A percentile compares a stretch with the other conserved stretches of the same genome.
Evolutionary conservation across 1,140 invertebrate genomes (phyloP).

Genomic region (Whitmania pigra): DNA sequence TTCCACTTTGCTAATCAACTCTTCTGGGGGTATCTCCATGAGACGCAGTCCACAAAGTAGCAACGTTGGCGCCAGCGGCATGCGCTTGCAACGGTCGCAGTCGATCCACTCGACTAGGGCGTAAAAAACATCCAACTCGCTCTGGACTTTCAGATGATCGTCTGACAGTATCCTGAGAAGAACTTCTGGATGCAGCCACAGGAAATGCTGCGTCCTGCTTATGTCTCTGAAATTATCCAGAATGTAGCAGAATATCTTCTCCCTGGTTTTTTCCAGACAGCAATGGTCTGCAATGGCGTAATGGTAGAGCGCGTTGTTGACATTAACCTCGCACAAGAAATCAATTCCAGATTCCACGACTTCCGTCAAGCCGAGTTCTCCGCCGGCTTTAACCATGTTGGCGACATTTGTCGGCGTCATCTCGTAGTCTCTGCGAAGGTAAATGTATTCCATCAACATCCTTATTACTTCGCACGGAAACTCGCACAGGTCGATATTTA

Average conservation of each 20-base stretch:
- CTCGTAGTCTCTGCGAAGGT: background rate
- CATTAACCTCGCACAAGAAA: slow-evolving; percentile 7
- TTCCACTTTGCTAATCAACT: slow-evolving; percentile 14
- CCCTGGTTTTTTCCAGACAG: background rate
- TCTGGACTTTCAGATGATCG: slow-evolving; percentile 14
- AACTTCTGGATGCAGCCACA: background rate
- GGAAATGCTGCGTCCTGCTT: slow-evolving; percentile 13
- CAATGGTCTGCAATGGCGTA: slow-evolving; percentile 17
- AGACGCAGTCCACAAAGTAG: slow-evolving; percentile 6
- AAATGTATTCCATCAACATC: slow-evolving; percentile 10
- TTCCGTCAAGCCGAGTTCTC: slow-evolving; percentile 14
- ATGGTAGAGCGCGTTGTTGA: slow-evolving; percentile 17
- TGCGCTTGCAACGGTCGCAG: slow-evolving; percentile 14
- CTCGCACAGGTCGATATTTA: slow-evolving; percentile 14
- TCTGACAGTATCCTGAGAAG: slow-evolving; percentile 14
- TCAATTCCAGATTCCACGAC: slow-evolving; percentile 13
- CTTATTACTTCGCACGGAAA: slow-evolving; percentile 5
- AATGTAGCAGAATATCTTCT: slow-evolving; percentile 13
- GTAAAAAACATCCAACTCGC: slow-evolving; percentile 14
- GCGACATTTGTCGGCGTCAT: background rate
- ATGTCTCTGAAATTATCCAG: slow-evolving; percentile 15
- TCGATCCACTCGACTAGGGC: slow-evolving; percentile 15
- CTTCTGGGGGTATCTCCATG: slow-evolving; percentile 8
- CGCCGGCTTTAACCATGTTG: background rate
- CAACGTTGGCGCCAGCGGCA: slow-evolving; percentile 1